Evolutionary conservation across 1,140 invertebrate genomes (phyloP), one percentile per base, ranked within the genome.

Genomic region (Philotrypesis tridentata): DNA sequence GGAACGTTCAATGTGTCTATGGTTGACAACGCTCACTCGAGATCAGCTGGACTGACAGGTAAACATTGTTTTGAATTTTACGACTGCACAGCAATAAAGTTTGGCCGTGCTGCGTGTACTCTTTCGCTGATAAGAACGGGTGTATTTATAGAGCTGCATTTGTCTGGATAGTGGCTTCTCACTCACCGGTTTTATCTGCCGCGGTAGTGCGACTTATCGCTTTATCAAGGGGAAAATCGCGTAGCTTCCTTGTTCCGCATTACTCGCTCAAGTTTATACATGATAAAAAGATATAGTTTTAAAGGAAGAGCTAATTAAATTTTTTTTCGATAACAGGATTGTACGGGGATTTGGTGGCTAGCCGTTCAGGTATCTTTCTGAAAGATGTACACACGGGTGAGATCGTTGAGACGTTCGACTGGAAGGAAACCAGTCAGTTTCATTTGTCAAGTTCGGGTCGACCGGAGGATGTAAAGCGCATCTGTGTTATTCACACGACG

Each of bases 1-100:
- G 90, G 89, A 77, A 90, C 90, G 60, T 93, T 92, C 81, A 87
- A 88, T 23, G 87, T 94, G 6, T 94, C 93, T 1, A 88, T 94
- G 21, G 88, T 94, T 14, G 93, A 94, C 82, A 94, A 93, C 65
- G 82, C 86, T 0, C 93, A 93, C 87, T 93, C 93, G 0, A 90
- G 92, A 84, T 84, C 88, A 7, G 91, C 92, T 67, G 92, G 92
- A 29, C 83, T 94, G 40, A 91, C 88, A 37, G 90, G 90, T 91
- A 84, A 87, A 72, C 68, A 23, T 43, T 80, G 68, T 76, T 63
- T 63, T 7, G 9, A 25, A 25, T 63, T 63, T 65, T n/a, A n/a
- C n/a, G n/a, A n/a, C n/a, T n/a, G n/a, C n/a, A n/a, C n/a, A n/a
- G n/a, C n/a, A n/a, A n/a, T n/a, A n/a, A n/a, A n/a, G n/a, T n/a